phyloP scores from a whole-genome alignment of 2,888 invertebrate genomes.

The Encarsia formosa region DNA sequence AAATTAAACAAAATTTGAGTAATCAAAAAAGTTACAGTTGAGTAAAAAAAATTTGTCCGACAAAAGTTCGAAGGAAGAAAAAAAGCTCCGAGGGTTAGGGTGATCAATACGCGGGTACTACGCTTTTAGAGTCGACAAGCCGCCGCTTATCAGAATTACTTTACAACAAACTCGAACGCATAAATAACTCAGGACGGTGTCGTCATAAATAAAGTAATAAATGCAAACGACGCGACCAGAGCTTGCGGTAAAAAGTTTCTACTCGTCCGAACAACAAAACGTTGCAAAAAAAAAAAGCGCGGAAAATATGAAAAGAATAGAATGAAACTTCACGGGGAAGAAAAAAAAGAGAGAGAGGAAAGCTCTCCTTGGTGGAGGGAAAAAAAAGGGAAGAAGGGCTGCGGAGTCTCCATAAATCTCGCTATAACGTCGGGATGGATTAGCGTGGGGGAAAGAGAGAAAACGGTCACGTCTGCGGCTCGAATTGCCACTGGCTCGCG shows the following conservation, averaged over 20 bases:
- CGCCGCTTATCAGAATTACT: conserved; percentile 4
- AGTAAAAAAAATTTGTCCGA: background rate
- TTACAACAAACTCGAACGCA: conserved; percentile 7
- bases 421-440: conserved; percentile 45
- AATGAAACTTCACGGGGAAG: conserved; percentile 25
- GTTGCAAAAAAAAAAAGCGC: background rate
- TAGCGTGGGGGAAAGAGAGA: background rate
- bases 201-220: conserved; percentile 23
- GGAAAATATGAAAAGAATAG: conserved; percentile 24
- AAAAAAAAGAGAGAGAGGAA: conserved; percentile 15
- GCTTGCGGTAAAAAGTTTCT: conserved; percentile 10
- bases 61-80: no score
- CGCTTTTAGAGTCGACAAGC: no score
- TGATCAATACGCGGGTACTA: no score
- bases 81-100: no score
- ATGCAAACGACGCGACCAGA: conserved; percentile 20
- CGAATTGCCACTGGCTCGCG: background rate
- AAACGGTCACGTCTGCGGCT: background rate
- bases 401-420: conserved; percentile 48
- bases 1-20: background rate
- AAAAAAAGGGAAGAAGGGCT: conserved; percentile 22
- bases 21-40: background rate
- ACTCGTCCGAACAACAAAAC: background rate
- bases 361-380: background rate
- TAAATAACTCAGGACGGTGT: conserved; percentile 11